Evolutionary conservation across 2,888 invertebrate species (phyloP), one percentile per base, ranked within the genome.

Genomic region (Parapristionchus giblindavisi): DNA sequence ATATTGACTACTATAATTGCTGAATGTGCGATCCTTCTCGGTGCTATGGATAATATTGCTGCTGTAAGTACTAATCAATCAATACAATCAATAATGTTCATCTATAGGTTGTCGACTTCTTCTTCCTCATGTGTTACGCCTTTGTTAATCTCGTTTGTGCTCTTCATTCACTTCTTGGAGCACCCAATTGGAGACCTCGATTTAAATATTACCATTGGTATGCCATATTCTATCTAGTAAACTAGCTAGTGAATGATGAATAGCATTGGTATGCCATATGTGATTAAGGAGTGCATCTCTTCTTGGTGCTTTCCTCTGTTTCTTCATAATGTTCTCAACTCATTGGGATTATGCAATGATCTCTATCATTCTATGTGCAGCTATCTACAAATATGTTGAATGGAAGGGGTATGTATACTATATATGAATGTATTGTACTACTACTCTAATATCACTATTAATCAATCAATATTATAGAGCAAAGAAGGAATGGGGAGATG

Each of bases 401-500:
- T 97, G 95, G 89, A 92, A 95, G 85, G 96, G 95, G 94, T 94
- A 90, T 91, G 92, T n/a, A 56, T 56, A 56, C n/a, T n/a, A 27
- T 24, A 24, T 11, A 24, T 56, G 14, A 29, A 8, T 6, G 32
- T 17, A 61, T n/a, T n/a, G n/a, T n/a, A n/a, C n/a, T n/a, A n/a
- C n/a, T 11, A 61, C 34, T 61, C 17, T 61, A 21, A 29, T 11
- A 56, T 17, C 8, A 56, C 24, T 24, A 8, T 8, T 56, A 11
- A 8, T n/a, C 8, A 27, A n/a, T 11, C 3, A 4, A 3, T 32
- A 75, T 89, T 90, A 61, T 88, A 95, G 97, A 78, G 99, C 99
- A 79, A 99, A 99, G 90, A 99, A 99, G 89, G 99, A 99, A 91
- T 99, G 99, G 99, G 99, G 99, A 79, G 99, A 99, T 90, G 99